These are phyloP conservation scores for Palythoa grandiflora DNA, from an alignment of 92 coral and sea anemone species.

Conservation along the genomic window DNA sequence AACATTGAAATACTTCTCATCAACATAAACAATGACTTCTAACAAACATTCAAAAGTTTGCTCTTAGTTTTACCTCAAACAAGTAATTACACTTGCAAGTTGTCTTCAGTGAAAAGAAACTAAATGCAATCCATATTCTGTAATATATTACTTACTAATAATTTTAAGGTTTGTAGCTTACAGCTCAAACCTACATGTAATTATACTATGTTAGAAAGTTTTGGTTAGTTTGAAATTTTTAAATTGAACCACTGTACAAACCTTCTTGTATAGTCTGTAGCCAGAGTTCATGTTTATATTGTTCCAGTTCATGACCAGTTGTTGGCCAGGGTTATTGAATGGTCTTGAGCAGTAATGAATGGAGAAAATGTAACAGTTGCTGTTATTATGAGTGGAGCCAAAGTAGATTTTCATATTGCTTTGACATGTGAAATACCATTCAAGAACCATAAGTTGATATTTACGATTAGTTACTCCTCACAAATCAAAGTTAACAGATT, in stretches of 20 bases:
- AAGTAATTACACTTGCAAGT: not conserved
- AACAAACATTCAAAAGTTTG: conserved; percentile 9
- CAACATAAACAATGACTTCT: not conserved
- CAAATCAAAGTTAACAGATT: conserved; percentile 2
- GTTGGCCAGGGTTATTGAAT: not conserved
- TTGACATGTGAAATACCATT: not conserved
- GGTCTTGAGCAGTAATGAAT: not conserved
- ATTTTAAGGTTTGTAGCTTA: not conserved
- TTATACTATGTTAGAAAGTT: not conserved
- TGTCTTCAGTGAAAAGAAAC: conserved; percentile 9
- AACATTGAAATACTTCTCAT: conserved; percentile 6
- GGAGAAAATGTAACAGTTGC: not conserved
- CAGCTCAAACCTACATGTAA: not conserved
- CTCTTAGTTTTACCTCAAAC: conserved; percentile 7
- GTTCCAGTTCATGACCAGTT: conserved; percentile 3
- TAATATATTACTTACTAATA: not conserved
- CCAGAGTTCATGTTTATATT: not conserved
- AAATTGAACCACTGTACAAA: not conserved
- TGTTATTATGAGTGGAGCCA: not conserved
- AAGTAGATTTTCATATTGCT: not conserved
- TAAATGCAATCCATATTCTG: conserved; percentile 9
- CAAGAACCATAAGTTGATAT: conserved; percentile 1
- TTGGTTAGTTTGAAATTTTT: not conserved
- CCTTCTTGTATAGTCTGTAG: too few relatives aligned
- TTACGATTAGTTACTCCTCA: not conserved